Conservation (phyloP, 37 sponge, comb jelly and placozoan species). For the Chondrilla cf. caribensis region DNA sequence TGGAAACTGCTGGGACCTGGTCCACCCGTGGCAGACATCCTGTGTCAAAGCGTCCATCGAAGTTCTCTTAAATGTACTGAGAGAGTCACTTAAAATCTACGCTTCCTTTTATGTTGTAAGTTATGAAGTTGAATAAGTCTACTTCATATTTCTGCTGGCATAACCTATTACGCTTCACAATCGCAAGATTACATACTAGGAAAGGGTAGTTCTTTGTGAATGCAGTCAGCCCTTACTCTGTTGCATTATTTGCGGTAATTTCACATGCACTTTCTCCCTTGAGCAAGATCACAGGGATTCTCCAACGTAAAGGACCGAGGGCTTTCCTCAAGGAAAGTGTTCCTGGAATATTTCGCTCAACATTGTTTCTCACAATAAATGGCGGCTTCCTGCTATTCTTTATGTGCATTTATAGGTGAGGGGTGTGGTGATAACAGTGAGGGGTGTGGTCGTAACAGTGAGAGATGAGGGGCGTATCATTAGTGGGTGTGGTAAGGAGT, state of each 20-base stretch:
- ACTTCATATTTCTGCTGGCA: too few relatives aligned
- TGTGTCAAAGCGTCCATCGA: conserved; percentile 38
- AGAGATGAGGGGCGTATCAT: too few relatives aligned
- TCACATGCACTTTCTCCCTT: too few relatives aligned
- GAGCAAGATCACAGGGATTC: conserved; percentile 41
- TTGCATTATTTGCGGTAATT: too few relatives aligned
- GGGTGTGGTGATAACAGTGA: too few relatives aligned
- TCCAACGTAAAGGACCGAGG: not conserved
- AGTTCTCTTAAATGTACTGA: conserved; percentile 4
- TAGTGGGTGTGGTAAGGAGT: too few relatives aligned
- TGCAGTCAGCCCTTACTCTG: too few relatives aligned
- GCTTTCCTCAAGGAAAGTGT: conserved; percentile 3
- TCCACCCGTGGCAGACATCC: conserved; percentile 59
- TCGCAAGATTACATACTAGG: too few relatives aligned
- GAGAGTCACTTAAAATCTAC: conserved; percentile 46
- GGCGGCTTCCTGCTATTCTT: conserved; percentile 39
- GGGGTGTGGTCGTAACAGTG: too few relatives aligned
- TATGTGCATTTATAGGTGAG: conserved; percentile 54
- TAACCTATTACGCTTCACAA: too few relatives aligned
- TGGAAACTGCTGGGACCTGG: conserved; percentile 53
- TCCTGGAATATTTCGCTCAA: conserved; percentile 35
- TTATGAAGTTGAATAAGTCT: too few relatives aligned
- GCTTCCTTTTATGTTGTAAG: conserved; percentile 51
- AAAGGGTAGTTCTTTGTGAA: too few relatives aligned
- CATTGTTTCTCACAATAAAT: conserved; percentile 43